Conservation (phyloP, 2,888 invertebrate genomes). For the Caradrina clavipalpis region DNA sequence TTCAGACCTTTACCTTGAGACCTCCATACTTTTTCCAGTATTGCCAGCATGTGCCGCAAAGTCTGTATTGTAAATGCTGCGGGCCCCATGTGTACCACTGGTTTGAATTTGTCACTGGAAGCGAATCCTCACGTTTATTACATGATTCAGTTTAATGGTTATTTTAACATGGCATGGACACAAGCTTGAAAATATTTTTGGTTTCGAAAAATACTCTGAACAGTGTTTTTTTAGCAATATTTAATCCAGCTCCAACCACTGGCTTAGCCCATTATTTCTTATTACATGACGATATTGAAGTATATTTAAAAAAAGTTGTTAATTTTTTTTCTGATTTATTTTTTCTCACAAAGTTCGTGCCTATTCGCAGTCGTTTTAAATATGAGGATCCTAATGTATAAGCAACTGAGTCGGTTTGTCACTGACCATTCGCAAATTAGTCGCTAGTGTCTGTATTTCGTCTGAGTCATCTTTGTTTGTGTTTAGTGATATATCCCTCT, state of each 20-base stretch:
- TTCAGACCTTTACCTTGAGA: slow-evolving; percentile 92
- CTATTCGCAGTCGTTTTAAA: background rate
- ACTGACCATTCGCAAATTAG: slow-evolving; percentile 51
- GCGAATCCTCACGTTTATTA: slow-evolving; percentile 35
- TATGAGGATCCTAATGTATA: slow-evolving; percentile 23
- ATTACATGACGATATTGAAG: background rate
- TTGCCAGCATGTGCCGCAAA: slow-evolving; percentile 98
- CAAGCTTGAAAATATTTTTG: slow-evolving; percentile 4
- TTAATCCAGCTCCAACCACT: background rate
- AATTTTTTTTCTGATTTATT: too few species aligned
- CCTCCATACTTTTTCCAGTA: slow-evolving; percentile 99
- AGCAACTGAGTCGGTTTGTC: slow-evolving; percentile 43
- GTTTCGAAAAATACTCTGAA: background rate
- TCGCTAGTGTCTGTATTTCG: slow-evolving; percentile 43
- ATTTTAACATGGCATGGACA: slow-evolving; percentile 2
- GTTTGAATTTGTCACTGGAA: slow-evolving; percentile 93
- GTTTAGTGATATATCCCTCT: slow-evolving; percentile 26
- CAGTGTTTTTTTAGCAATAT: background rate
- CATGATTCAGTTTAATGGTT: background rate
- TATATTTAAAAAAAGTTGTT: background rate
- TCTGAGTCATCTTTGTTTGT: slow-evolving; percentile 45
- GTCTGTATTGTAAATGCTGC: slow-evolving; percentile 97
- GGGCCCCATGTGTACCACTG: slow-evolving; percentile 99
- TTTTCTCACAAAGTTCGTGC: background rate
- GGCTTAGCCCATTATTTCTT: too few species aligned